Conservation (phyloP, 2,888 invertebrate genomes). For the Lepidochrysops patricia region DNA sequence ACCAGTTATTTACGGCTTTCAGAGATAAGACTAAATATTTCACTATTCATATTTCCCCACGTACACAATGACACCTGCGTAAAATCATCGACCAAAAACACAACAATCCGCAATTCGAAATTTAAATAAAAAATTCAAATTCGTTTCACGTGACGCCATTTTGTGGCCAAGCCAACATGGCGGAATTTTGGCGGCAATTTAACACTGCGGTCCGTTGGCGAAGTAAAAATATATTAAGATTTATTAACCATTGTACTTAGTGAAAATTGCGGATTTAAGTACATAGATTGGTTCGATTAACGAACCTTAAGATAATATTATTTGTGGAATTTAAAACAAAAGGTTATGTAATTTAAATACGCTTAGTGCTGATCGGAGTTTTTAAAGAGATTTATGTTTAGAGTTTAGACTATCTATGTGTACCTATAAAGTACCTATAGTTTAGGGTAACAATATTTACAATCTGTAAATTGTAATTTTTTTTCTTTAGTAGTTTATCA, state of each 20-base stretch:
- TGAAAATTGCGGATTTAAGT: not conserved
- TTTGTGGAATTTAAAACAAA: too few species aligned
- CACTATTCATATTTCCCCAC: not conserved
- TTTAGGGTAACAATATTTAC: too few species aligned
- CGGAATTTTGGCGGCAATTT: conserved; percentile 34
- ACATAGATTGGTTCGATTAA: not conserved
- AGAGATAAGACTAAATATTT: too few species aligned
- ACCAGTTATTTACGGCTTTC: too few species aligned
- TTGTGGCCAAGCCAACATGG: conserved; percentile 49
- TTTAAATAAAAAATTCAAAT: conserved; percentile 13
- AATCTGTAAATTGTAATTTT: too few species aligned
- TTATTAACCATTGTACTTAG: not conserved
- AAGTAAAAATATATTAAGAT: conserved; percentile 7
- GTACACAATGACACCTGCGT: not conserved
- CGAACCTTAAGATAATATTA: not conserved
- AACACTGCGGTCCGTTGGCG: conserved; percentile 23
- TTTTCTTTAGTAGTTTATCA: too few species aligned
- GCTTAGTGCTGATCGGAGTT: not conserved
- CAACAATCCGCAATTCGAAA: conserved; percentile 7
- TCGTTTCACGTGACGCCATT: conserved; percentile 37
- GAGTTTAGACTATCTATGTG: too few species aligned
- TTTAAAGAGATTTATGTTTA: too few species aligned
- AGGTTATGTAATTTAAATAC: too few species aligned
- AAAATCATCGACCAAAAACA: not conserved
- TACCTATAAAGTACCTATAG: too few species aligned